phyloP scores from a whole-genome alignment of 1,140 invertebrate genomes.

The Nasonia vitripennis region DNA sequence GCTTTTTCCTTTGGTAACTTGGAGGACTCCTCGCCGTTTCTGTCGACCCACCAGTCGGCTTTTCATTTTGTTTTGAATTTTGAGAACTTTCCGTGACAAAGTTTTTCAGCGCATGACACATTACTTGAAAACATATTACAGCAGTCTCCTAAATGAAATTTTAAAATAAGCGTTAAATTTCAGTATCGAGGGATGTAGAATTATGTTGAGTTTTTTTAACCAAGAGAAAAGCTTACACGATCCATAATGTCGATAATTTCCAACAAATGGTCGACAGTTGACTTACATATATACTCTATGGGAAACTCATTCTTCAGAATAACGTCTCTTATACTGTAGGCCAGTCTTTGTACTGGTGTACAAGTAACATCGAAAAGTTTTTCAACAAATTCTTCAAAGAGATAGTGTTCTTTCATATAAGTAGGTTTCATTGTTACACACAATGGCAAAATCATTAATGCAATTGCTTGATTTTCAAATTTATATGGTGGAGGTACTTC shows the following conservation, averaged over 20 bases:
- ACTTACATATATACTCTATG: conserved; percentile 71
- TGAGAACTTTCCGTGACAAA: conserved; percentile 61
- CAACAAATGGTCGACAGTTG: conserved; percentile 71
- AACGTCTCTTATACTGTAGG: conserved; percentile 77
- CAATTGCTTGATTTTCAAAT: conserved; percentile 76
- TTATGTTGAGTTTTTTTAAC: not conserved
- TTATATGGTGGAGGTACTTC: conserved; percentile 59
- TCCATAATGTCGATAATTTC: conserved; percentile 78
- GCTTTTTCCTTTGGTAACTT: not conserved
- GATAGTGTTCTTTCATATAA: conserved; percentile 68
- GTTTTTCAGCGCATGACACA: conserved; percentile 81
- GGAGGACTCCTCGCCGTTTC: not conserved
- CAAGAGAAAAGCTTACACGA: conserved; percentile 74
- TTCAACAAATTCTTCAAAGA: conserved; percentile 79
- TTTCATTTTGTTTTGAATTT: conserved; percentile 46
- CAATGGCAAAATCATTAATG: conserved; percentile 78
- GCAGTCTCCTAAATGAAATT: conserved; percentile 77
- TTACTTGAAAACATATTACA: conserved; percentile 82
- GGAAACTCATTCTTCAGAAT: conserved; percentile 65
- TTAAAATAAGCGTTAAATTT: conserved; percentile 46
- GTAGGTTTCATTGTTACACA: conserved; percentile 68
- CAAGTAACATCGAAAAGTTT: conserved; percentile 80
- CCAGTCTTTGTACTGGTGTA: conserved; percentile 78
- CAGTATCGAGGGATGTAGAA: conserved; percentile 6
- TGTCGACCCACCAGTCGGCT: not conserved